phyloP scores from a whole-genome alignment of 2,888 invertebrate species.

The Pseudanteris insignis region DNA sequence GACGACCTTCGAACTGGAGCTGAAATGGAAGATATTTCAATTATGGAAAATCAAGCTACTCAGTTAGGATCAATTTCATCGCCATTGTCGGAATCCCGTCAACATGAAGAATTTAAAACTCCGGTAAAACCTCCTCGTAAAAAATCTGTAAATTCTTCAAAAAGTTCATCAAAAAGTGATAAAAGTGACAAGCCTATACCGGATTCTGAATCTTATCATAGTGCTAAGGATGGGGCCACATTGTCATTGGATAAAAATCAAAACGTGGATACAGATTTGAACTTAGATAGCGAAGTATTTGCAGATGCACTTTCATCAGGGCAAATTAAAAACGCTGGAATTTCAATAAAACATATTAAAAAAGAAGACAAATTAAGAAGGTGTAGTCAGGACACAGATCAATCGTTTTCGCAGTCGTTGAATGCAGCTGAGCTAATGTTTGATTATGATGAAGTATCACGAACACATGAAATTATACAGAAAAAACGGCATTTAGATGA shows the following conservation, averaged over 20 bases:
- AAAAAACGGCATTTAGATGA: slow-evolving; percentile 50
- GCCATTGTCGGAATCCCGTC: slow-evolving; percentile 37
- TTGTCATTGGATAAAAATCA: slow-evolving; percentile 52
- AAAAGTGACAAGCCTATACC: slow-evolving; percentile 57
- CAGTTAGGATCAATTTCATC: slow-evolving; percentile 58
- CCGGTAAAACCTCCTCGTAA: slow-evolving; percentile 73
- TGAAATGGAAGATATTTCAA: slow-evolving; percentile 85
- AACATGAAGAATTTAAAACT: slow-evolving; percentile 34
- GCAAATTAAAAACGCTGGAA: slow-evolving; percentile 21
- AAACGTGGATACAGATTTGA: slow-evolving; percentile 36
- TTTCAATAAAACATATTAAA: slow-evolving; percentile 7
- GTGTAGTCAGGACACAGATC: slow-evolving; percentile 41
- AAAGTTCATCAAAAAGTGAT: slow-evolving; percentile 61
- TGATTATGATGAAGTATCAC: slow-evolving; percentile 50
- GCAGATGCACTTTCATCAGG: slow-evolving; percentile 59
- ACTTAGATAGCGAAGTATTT: slow-evolving; percentile 60
- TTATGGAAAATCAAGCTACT: slow-evolving; percentile 76
- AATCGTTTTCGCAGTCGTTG: slow-evolving; percentile 54
- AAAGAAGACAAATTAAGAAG: slow-evolving; percentile 22
- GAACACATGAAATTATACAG: slow-evolving; percentile 61
- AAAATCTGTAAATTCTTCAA: slow-evolving; percentile 71
- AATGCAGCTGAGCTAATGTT: slow-evolving; percentile 66
- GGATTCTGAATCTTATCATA: slow-evolving; percentile 62
- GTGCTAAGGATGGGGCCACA: slow-evolving; percentile 55
- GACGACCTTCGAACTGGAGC: slow-evolving; percentile 88